Conservation (phyloP, 1,140 invertebrate species). For the Cardiocondyla obscurior region DNA sequence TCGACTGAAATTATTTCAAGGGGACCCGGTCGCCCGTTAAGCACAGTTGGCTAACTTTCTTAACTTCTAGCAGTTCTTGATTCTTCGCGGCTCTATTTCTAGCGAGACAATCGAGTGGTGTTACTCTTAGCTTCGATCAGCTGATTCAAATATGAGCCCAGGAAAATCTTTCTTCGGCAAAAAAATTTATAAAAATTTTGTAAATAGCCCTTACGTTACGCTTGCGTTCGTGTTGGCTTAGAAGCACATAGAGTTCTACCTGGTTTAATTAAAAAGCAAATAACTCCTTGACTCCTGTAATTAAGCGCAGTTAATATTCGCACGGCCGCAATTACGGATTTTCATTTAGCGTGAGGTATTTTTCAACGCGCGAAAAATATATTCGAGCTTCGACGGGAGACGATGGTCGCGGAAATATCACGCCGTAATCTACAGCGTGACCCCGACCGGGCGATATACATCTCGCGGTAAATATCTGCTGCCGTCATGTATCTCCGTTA, state of each 20-base stretch:
- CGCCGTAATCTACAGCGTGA: background rate
- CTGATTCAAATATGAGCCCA: background rate
- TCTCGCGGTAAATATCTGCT: conserved; percentile 28
- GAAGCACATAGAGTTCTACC: too few species aligned
- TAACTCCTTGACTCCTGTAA: too few species aligned
- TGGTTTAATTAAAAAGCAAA: too few species aligned
- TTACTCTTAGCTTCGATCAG: background rate
- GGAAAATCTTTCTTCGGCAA: too few species aligned
- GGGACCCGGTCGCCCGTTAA: background rate
- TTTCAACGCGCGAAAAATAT: background rate
- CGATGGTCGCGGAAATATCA: background rate
- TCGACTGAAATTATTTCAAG: background rate
- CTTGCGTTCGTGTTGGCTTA: too few species aligned
- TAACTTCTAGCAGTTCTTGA: background rate
- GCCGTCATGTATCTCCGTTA: conserved; percentile 16
- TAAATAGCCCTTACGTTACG: too few species aligned
- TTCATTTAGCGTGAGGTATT: background rate
- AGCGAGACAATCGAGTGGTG: too few species aligned
- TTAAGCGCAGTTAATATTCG: too few species aligned
- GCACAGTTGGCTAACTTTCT: background rate
- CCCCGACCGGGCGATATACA: background rate
- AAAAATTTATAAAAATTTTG: background rate
- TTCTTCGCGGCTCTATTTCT: background rate
- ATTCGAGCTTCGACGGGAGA: background rate
- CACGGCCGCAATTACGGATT: too few species aligned